A percentile compares a stretch with the other conserved stretches of the same genome.
Conservation (phyloP, 2,888 invertebrate genomes). For the Asteroscopus sphinx region DNA sequence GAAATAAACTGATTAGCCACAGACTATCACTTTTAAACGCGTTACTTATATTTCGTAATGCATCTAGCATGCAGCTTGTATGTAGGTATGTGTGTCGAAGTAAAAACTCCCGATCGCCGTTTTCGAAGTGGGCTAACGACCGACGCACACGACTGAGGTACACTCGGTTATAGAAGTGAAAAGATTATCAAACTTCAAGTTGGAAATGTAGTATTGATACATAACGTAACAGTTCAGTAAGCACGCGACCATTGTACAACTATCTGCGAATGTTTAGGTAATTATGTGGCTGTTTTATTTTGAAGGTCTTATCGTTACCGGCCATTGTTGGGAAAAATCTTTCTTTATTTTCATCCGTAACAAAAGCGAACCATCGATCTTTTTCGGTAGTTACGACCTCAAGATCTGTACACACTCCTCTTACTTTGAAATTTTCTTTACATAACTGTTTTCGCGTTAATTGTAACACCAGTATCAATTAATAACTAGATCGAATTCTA, state of each 20-base stretch:
- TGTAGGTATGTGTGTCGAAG: conserved; percentile 58
- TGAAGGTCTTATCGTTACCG: not conserved
- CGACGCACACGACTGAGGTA: conserved; percentile 42
- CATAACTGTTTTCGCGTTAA: conserved; percentile 29
- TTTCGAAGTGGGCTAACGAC: conserved; percentile 56
- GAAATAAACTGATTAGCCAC: conserved; percentile 46
- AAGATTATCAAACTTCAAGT: conserved; percentile 10
- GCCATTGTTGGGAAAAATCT: not conserved
- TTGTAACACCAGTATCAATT: conserved; percentile 38
- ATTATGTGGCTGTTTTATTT: not conserved
- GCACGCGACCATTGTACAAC: conserved; percentile 23
- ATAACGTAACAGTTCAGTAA: conserved; percentile 18
- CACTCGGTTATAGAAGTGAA: conserved; percentile 30
- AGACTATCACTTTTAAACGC: conserved; percentile 56
- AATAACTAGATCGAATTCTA: conserved; percentile 44
- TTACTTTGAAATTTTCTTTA: not conserved
- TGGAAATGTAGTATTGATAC: conserved; percentile 20
- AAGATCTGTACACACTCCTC: not conserved
- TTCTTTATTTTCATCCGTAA: not conserved
- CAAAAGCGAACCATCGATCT: conserved; percentile 7
- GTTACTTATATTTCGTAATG: conserved; percentile 53
- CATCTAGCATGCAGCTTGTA: conserved; percentile 54
- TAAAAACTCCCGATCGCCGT: conserved; percentile 51
- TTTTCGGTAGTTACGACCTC: conserved; percentile 13
- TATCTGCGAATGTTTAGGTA: not conserved